A percentile compares a stretch with the other conserved stretches of the same genome.
phyloP scores from a whole-genome alignment of 2,113 vertebrate genomes.

The Colinus virginianus region DNA sequence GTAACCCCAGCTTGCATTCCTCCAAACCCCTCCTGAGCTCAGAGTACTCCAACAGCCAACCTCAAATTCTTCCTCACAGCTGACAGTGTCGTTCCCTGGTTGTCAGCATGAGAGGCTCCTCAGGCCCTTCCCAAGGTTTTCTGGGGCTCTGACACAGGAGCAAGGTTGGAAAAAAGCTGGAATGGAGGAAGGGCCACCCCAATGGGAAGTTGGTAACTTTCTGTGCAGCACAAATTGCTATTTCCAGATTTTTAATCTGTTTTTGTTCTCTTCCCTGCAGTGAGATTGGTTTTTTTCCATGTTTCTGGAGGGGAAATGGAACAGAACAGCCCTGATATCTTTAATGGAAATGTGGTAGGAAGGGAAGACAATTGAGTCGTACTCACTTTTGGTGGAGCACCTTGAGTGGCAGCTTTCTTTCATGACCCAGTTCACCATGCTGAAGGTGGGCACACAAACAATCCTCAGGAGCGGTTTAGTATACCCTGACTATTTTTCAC shows the following conservation, averaged over 20 bases:
- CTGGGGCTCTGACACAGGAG: accelerated
- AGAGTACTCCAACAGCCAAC: neutral
- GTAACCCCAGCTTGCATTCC: slow-evolving; percentile 42
- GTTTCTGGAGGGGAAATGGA: neutral
- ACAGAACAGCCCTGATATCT: neutral
- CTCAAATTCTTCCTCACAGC: slow-evolving; percentile 8
- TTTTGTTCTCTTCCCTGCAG: neutral
- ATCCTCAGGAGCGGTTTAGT: neutral
- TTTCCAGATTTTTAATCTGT: neutral
- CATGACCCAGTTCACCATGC: neutral
- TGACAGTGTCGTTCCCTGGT: neutral
- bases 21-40: slow-evolving; percentile 43
- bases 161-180: neutral
- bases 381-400: neutral
- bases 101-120: accelerated
- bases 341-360: neutral
- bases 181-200: neutral
- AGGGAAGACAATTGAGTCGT: neutral
- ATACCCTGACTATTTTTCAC: neutral
- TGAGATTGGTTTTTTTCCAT: neutral
- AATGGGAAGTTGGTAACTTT: neutral
- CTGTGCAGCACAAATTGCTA: neutral
- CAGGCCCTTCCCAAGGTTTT: neutral
- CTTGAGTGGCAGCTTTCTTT: neutral
- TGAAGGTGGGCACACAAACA: neutral